These are phyloP conservation scores for Musca domestica DNA, from an alignment of 1,140 invertebrate species.

Conservation along the genomic window DNA sequence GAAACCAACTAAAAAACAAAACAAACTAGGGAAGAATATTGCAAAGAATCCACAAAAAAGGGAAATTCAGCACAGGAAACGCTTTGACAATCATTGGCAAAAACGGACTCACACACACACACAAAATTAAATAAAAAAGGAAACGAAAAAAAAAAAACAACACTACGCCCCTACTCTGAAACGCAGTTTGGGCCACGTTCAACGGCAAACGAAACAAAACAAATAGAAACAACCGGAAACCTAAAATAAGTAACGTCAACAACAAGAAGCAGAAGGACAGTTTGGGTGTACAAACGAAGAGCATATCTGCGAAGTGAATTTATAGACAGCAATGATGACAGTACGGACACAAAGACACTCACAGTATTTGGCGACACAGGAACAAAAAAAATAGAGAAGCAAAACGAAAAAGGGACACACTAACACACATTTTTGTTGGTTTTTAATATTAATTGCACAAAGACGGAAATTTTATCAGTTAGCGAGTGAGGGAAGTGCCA, in stretches of 20 bases:
- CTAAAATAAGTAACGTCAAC: conserved; percentile 15
- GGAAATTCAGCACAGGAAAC: conserved; percentile 2
- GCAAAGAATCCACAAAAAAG: too few species aligned
- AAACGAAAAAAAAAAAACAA: background rate
- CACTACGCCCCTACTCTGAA: too few species aligned
- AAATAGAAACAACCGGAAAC: conserved; percentile 12
- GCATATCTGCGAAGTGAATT: too few species aligned
- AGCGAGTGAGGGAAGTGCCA: too few species aligned
- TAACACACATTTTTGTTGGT: background rate
- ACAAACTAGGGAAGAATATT: too few species aligned
- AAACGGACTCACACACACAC: background rate
- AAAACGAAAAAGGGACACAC: background rate
- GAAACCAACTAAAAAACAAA: too few species aligned
- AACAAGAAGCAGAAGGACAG: background rate
- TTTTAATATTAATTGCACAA: conserved; percentile 8
- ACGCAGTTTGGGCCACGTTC: too few species aligned
- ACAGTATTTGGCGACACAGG: background rate
- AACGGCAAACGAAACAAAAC: background rate
- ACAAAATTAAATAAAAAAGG: background rate
- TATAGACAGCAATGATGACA: background rate
- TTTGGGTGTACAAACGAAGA: too few species aligned
- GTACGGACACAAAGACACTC: background rate
- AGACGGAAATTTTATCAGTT: background rate
- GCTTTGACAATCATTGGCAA: conserved; percentile 18
- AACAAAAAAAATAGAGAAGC: background rate